Evolutionary conservation across 2,113 vertebrate genomes (phyloP).

Genomic region (Chlorodrepanis virens): DNA sequence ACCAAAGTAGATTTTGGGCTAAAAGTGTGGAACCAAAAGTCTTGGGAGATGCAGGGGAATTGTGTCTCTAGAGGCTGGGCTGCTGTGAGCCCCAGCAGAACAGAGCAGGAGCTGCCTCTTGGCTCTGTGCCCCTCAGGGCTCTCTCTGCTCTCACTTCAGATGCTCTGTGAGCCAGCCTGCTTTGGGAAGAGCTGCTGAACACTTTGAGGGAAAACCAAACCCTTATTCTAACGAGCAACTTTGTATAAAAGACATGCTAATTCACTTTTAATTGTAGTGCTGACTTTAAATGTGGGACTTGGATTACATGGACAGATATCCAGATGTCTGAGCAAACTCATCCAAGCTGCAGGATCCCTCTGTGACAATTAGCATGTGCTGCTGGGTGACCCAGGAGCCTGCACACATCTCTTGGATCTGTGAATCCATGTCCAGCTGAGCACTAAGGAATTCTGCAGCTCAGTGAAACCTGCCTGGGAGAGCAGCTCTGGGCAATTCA

Average conservation of each 20-base stretch:
- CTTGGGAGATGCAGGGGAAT: not conserved
- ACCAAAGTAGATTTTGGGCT: not conserved
- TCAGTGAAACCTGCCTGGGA: not conserved
- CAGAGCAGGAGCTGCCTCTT: not conserved
- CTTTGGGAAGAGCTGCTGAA: not conserved
- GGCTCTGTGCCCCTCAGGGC: not conserved
- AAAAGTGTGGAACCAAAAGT: not conserved
- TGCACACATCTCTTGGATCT: not conserved
- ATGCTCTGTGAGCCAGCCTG: not conserved
- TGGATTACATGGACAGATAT: not conserved
- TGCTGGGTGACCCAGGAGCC: not conserved
- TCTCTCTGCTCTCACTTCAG: not conserved
- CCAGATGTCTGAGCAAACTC: not conserved
- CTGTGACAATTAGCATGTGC: accelerated
- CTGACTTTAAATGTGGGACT: not conserved
- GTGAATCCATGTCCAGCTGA: not conserved
- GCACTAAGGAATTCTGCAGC: not conserved
- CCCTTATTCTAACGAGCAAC: not conserved
- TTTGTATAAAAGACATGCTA: not conserved
- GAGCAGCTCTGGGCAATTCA: not conserved
- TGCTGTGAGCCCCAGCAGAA: not conserved
- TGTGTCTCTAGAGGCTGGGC: not conserved
- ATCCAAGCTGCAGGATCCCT: not conserved
- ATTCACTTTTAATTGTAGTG: not conserved
- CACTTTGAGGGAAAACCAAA: not conserved